Percentiles rank a stretch among this genome's conserved stretches.
phyloP scores from a whole-genome alignment of 2,888 invertebrate species.

The Euplagia quadripunctaria region DNA sequence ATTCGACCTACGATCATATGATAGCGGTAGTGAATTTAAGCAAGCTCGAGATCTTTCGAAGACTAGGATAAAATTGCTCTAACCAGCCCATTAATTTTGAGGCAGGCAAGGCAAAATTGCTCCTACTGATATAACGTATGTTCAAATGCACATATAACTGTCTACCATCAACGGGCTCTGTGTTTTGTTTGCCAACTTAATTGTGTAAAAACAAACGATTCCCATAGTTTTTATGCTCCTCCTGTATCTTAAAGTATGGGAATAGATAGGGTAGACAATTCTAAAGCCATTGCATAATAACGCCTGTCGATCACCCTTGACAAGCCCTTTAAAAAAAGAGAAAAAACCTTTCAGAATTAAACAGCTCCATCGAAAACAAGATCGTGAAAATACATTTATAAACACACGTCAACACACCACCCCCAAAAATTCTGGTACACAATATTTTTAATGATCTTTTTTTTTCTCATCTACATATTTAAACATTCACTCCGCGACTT shows the following conservation, averaged over 20 bases:
- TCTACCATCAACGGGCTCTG: neutral
- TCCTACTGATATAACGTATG: neutral
- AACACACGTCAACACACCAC: constrained; percentile 52
- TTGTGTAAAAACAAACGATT: neutral
- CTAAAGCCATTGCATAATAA: constrained; percentile 14
- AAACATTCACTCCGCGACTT: constrained; percentile 75
- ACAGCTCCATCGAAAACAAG: constrained; percentile 9
- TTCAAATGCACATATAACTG: neutral
- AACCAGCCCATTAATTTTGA: too few relatives aligned
- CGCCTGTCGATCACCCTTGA: constrained; percentile 16
- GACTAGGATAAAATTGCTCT: too few relatives aligned
- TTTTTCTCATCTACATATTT: constrained; percentile 65
- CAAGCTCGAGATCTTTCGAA: too few relatives aligned
- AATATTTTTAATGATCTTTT: constrained; percentile 57
- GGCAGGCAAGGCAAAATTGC: neutral
- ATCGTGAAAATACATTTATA: constrained; percentile 37
- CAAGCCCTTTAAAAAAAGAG: constrained; percentile 10
- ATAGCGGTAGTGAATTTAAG: too few relatives aligned
- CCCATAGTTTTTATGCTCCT: constrained; percentile 8
- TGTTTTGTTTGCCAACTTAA: neutral
- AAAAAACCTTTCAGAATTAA: constrained; percentile 25
- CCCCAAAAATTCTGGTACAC: constrained; percentile 51
- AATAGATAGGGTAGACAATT: constrained; percentile 13
- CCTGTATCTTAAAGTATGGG: constrained; percentile 12
- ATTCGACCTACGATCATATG: too few relatives aligned